Evolutionary conservation across 1,140 invertebrate species (phyloP), one percentile per base, ranked within the genome.

Genomic region (Tyrophagus putrescentiae): DNA sequence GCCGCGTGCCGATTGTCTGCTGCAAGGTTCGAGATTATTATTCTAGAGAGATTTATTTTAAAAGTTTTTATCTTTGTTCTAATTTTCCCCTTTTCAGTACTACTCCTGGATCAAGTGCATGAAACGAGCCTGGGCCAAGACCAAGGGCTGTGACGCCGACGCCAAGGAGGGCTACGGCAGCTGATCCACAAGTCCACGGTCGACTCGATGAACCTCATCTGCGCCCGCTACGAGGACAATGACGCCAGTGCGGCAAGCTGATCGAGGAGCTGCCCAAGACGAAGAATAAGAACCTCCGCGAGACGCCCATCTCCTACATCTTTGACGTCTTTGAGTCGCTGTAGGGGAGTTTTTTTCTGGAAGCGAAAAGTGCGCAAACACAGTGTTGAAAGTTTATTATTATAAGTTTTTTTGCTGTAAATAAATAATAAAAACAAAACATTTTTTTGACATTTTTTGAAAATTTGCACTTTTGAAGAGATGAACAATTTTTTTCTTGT

Each of bases 171-270:
- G 44, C 18, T 7, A 7, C 18, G 44, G 31, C 18, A 7, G 5
- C 44, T 27, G 21, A 48, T n/a, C 44, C 5, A 48, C 7, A 48
- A 48, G 31, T 21, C 44, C 7, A 48, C 6, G 7, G 44, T 48
- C n/a, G 44, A 48, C n/a, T 48, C 44, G 18, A 48, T 48, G 44
- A 48, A 48, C 44, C n/a, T 48, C 5, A 48, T 48, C 7, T 48
- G 44, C n/a, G 31, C 23, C 7, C 5, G n/a, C 25, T 48, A 6
- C 31, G 6, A 48, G n/a, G 44, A 48, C 44, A n/a, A 48, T 29
- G 6, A 27, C 7, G 18, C 5, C 6, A 48, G 31, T 48, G 44
- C 18, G 6, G 6, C 6, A 27, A 21, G 6, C 18, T 7, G 7
- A 6, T 27, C 5, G 18, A 48, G n/a, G 5, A 48, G 44, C 6